These are phyloP conservation scores for Erinaceus europaeus DNA, from an alignment of 2,113 vertebrate species.

Conservation along the genomic window DNA sequence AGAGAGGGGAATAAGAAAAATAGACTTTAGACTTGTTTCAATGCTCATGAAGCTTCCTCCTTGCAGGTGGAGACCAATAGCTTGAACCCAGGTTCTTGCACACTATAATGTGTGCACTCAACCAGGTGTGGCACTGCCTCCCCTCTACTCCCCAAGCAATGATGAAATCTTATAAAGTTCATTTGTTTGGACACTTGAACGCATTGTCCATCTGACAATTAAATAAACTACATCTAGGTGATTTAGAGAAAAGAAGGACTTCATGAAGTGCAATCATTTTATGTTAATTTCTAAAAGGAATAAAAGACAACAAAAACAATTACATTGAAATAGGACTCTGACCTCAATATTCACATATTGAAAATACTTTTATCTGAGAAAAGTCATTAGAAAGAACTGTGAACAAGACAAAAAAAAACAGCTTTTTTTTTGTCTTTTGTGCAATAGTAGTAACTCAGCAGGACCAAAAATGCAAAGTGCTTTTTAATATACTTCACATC, in stretches of 20 bases:
- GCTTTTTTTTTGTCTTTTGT: constrained; percentile 46
- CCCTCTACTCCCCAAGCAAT: too few relatives aligned
- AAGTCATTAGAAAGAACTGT: constrained; percentile 48
- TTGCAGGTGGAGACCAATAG: too few relatives aligned
- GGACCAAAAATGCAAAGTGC: neutral
- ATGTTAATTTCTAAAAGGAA: constrained; percentile 40
- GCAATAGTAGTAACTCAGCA: constrained; percentile 59
- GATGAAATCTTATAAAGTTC: constrained; percentile 7
- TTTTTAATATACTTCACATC: constrained; percentile 15
- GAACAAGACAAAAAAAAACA: constrained; percentile 45
- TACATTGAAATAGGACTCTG: constrained; percentile 59
- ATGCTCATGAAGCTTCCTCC: too few relatives aligned
- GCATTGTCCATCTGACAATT: neutral
- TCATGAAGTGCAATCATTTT: constrained; percentile 45
- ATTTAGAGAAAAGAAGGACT: neutral
- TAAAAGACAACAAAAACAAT: constrained; percentile 59
- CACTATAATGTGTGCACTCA: too few relatives aligned
- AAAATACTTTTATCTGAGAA: constrained; percentile 62
- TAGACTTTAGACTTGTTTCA: too few relatives aligned
- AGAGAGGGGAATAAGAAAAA: too few relatives aligned
- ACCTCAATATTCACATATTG: constrained; percentile 57
- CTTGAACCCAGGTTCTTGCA: too few relatives aligned
- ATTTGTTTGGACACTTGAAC: neutral
- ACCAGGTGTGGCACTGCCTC: too few relatives aligned
- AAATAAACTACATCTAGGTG: constrained; percentile 16